Conservation (phyloP, 1,140 invertebrate species). For the Caenorhabditis inopinata region DNA sequence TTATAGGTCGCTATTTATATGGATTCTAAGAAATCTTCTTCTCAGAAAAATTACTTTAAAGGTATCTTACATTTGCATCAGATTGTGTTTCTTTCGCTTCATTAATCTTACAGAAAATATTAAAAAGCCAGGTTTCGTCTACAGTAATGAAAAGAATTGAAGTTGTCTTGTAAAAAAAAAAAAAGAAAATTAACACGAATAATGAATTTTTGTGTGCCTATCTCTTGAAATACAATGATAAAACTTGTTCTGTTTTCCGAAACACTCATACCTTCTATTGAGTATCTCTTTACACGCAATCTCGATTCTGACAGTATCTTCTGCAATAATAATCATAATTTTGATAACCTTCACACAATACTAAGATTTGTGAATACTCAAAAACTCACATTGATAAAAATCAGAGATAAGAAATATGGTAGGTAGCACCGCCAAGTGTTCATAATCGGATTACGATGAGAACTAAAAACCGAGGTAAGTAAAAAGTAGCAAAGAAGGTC, state of each 20-base stretch:
- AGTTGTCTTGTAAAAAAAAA: no score
- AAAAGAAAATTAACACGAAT: no score
- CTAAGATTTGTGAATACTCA: background rate
- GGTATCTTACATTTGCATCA: no score
- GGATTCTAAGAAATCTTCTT: background rate
- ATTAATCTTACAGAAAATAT: no score
- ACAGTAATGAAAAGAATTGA: no score
- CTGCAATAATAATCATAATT: background rate
- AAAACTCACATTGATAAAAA: background rate
- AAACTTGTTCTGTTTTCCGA: no score
- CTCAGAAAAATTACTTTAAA: no score
- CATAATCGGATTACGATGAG: conserved; percentile 29
- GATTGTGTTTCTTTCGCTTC: no score
- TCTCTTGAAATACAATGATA: no score
- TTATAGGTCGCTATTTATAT: background rate
- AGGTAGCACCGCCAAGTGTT: conserved; percentile 9
- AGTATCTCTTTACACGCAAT: conserved; percentile 19
- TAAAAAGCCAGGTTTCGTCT: no score
- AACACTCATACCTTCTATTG: background rate
- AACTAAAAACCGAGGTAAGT: background rate
- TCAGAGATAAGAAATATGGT: background rate
- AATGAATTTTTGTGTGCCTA: no score
- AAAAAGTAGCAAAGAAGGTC: conserved; percentile 1
- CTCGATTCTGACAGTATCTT: background rate
- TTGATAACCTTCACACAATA: background rate